These are phyloP conservation scores for Syrista parreyssii DNA, from an alignment of 2,888 invertebrate species.

Conservation along the genomic window DNA sequence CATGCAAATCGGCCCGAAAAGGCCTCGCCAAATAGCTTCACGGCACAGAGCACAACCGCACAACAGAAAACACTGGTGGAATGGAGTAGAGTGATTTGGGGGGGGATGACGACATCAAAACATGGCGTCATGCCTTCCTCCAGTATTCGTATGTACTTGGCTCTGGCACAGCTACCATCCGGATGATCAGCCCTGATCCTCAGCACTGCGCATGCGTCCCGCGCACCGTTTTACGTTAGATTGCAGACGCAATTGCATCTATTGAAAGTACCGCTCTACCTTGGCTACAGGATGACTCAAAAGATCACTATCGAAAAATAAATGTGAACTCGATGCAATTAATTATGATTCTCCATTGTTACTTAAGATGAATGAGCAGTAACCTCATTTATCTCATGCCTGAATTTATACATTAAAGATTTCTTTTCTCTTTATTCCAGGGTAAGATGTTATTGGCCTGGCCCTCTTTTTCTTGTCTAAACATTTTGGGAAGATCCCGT, in stretches of 20 bases:
- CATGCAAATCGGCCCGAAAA: slow-evolving; percentile 16
- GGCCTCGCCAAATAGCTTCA: slow-evolving; percentile 30
- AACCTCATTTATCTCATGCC: background rate
- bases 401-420: background rate
- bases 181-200: background rate
- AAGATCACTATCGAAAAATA: background rate
- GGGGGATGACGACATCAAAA: slow-evolving; percentile 63
- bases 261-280: background rate
- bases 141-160: slow-evolving; percentile 6
- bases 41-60: slow-evolving; percentile 29
- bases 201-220: background rate
- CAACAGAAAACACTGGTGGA: slow-evolving; percentile 45
- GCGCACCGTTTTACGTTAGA: background rate
- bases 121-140: slow-evolving; percentile 59
- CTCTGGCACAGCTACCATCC: background rate
- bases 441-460: background rate
- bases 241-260: background rate
- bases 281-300: background rate
- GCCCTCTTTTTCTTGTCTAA: background rate
- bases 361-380: background rate
- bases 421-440: background rate
- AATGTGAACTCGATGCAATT: background rate
- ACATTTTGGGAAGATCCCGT: background rate
- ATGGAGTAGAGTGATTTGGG: slow-evolving; percentile 37
- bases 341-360: background rate